Evolutionary conservation across 1,140 invertebrate genomes (phyloP).

Genomic region (Wasmannia auropunctata): DNA sequence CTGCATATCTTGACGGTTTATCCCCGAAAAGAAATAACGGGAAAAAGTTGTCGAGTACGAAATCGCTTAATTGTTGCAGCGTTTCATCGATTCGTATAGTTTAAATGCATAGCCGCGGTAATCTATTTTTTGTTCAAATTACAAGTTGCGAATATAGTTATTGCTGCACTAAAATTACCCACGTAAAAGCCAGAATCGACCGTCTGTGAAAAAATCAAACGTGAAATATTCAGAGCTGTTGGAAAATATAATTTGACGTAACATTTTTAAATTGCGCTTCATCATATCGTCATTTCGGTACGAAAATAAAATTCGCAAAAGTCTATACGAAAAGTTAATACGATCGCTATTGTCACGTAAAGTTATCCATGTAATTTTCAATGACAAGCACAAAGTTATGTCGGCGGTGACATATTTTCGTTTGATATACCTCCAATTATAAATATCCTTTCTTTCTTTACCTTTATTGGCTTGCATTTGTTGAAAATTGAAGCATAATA

Average conservation of each 20-base stretch:
- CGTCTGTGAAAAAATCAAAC: not conserved
- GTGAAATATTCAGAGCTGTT: not conserved
- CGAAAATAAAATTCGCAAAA: not conserved
- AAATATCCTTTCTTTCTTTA: not conserved
- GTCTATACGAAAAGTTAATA: not conserved
- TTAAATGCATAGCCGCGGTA: not conserved
- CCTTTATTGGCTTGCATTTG: not conserved
- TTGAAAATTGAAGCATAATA: slow-evolving; percentile 22
- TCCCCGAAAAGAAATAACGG: not conserved
- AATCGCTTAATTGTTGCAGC: not conserved
- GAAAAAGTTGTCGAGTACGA: not conserved
- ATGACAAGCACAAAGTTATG: not conserved
- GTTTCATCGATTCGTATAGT: not conserved
- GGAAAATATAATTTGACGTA: not conserved
- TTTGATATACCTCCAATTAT: not conserved
- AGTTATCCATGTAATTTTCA: not conserved
- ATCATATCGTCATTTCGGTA: not conserved
- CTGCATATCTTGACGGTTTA: not conserved
- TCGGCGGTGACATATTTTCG: not conserved
- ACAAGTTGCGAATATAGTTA: not conserved
- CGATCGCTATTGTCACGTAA: not conserved
- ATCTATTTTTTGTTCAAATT: not conserved
- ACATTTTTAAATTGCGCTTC: not conserved
- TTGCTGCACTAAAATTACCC: not conserved
- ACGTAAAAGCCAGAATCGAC: not conserved